phyloP scores from a whole-genome alignment of 2,797 vertebrate genomes.

The Nannoperca australis region DNA sequence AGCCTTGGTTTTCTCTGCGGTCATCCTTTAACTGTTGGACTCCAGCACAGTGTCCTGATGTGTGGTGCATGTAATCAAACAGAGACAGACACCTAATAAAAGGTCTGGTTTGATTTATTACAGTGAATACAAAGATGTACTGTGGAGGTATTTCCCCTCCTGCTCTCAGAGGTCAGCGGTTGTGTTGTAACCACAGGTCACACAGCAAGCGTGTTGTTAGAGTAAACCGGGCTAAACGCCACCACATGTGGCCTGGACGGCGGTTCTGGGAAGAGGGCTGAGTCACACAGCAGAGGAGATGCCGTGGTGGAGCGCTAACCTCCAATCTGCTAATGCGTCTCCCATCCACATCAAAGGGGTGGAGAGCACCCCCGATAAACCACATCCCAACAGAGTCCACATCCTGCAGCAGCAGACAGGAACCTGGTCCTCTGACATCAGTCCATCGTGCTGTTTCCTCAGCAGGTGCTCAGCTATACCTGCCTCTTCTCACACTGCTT shows the following conservation, averaged over 20 bases:
- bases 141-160: background rate
- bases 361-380: conserved; percentile 42
- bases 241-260: conserved; percentile 48
- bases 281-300: conserved; percentile 62
- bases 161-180: conserved; percentile 16
- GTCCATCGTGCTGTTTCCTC: conserved; percentile 18
- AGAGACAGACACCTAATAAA: background rate
- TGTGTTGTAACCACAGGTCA: background rate
- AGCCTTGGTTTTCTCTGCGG: background rate
- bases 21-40: background rate
- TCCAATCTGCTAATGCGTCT: conserved; percentile 44
- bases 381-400: conserved; percentile 49
- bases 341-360: conserved; percentile 64
- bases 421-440: conserved; percentile 29
- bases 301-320: conserved; percentile 18
- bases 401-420: conserved; percentile 36
- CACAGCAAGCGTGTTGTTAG: conserved; percentile 15
- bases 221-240: conserved; percentile 26
- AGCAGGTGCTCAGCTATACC: conserved; percentile 28
- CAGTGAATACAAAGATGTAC: background rate
- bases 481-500: background rate
- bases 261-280: conserved; percentile 65
- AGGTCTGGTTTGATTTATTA: background rate
- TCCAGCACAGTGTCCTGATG: background rate
- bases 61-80: background rate